Percentiles rank a stretch among this genome's conserved stretches.
phyloP scores from a whole-genome alignment of 2,797 vertebrate species.

The Chaetophractus vellerosus region DNA sequence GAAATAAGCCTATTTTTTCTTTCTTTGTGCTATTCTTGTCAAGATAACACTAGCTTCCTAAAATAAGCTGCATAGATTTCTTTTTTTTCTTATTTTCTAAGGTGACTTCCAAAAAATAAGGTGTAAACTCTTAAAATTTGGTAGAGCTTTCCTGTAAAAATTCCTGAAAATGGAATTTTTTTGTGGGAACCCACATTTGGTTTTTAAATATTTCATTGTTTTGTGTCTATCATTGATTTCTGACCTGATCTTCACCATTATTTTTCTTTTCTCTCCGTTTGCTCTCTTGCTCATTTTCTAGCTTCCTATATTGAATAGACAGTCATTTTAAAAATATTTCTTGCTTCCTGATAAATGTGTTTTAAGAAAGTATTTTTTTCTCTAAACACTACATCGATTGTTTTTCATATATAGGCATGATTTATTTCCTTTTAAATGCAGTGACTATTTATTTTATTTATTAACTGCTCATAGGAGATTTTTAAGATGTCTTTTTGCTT shows the following conservation, averaged over 20 bases:
- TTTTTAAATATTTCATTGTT: neutral
- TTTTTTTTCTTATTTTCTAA: constrained; percentile 44
- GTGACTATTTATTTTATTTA: constrained; percentile 1
- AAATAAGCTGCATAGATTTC: constrained; percentile 1
- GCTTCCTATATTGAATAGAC: neutral
- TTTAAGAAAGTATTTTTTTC: neutral
- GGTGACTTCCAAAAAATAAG: neutral
- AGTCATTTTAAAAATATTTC: neutral
- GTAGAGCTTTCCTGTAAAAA: neutral
- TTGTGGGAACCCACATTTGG: neutral
- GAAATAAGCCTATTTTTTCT: neutral
- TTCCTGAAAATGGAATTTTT: neutral
- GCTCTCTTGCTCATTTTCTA: neutral
- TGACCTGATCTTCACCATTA: neutral
- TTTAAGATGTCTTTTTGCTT: neutral
- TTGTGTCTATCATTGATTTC: constrained; percentile 30
- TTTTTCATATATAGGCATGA: neutral
- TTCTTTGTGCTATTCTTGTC: neutral
- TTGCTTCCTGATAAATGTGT: constrained; percentile 1
- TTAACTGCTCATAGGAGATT: neutral
- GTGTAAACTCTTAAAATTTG: constrained; percentile 20
- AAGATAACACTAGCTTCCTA: constrained; percentile 28
- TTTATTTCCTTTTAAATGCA: neutral
- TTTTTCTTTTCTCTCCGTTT: neutral
- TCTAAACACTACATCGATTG: neutral